Conservation (phyloP, 2,113 vertebrate genomes). For the Gnathonemus echidnorhynchus region DNA sequence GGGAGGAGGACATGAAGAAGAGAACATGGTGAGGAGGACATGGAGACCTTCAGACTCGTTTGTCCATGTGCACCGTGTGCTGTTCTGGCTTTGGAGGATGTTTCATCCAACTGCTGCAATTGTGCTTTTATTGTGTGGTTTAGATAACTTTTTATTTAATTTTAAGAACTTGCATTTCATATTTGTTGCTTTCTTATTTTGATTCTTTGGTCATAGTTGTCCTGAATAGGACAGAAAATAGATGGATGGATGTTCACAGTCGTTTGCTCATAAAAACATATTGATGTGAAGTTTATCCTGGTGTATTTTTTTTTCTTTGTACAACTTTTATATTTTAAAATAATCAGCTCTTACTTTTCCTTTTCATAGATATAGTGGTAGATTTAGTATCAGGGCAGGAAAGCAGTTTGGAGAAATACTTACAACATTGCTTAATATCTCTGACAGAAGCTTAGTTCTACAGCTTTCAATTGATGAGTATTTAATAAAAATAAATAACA, state of each 20-base stretch:
- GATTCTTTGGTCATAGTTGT: background rate
- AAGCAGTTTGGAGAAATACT: background rate
- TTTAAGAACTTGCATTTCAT: background rate
- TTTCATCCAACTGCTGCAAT: background rate
- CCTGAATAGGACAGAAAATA: background rate
- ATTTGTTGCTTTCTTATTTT: background rate
- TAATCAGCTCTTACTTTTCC: background rate
- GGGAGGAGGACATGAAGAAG: background rate
- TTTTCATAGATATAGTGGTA: background rate
- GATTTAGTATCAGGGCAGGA: background rate
- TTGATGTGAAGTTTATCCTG: background rate
- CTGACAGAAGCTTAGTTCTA: background rate
- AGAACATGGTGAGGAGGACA: background rate
- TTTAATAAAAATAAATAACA: background rate
- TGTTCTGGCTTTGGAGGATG: background rate
- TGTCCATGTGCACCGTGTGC: background rate
- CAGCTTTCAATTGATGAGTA: background rate
- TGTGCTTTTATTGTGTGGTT: background rate
- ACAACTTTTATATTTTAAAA: background rate
- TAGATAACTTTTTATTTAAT: background rate
- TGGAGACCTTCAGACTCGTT: background rate
- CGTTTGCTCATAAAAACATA: background rate
- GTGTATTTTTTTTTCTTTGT: background rate
- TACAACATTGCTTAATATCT: background rate
- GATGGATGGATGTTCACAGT: background rate